Evolutionary conservation across 2,113 vertebrate species (phyloP).

Genomic region (Myotis yumanensis): DNA sequence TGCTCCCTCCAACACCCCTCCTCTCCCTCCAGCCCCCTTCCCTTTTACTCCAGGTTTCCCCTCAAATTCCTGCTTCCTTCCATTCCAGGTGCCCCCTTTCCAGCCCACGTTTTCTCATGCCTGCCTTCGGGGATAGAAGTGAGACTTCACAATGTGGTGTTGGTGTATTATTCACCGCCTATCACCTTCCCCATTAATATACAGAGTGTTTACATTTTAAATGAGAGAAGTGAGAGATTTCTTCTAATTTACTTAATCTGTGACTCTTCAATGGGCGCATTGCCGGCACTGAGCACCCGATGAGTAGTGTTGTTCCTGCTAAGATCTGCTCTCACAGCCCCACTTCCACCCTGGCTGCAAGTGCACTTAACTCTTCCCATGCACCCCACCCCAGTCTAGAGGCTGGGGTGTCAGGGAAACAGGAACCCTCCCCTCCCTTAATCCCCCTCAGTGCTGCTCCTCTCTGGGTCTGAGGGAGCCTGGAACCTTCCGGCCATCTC

Average conservation of each 20-base stretch:
- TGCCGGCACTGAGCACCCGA: neutral
- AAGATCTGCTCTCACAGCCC: neutral
- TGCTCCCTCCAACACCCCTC: too few relatives aligned
- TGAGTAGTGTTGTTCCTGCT: neutral
- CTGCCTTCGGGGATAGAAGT: neutral
- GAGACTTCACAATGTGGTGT: neutral
- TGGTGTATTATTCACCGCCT: neutral
- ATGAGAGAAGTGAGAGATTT: neutral
- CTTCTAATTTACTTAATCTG: neutral
- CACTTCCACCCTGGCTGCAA: neutral
- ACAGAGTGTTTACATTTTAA: neutral
- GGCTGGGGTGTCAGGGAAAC: too few relatives aligned
- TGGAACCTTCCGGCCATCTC: neutral
- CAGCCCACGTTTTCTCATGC: neutral
- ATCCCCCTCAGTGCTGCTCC: neutral
- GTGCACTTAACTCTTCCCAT: neutral
- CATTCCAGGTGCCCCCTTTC: neutral
- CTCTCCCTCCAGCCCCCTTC: too few relatives aligned
- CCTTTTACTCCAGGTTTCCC: accelerated
- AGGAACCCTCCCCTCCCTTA: neutral
- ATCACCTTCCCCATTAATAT: neutral
- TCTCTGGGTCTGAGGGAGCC: neutral
- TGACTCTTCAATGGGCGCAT: neutral
- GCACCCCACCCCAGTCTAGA: neutral
- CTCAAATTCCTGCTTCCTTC: neutral